Conservation (phyloP, 2,113 vertebrate species). For the Asarcornis scutulata region DNA sequence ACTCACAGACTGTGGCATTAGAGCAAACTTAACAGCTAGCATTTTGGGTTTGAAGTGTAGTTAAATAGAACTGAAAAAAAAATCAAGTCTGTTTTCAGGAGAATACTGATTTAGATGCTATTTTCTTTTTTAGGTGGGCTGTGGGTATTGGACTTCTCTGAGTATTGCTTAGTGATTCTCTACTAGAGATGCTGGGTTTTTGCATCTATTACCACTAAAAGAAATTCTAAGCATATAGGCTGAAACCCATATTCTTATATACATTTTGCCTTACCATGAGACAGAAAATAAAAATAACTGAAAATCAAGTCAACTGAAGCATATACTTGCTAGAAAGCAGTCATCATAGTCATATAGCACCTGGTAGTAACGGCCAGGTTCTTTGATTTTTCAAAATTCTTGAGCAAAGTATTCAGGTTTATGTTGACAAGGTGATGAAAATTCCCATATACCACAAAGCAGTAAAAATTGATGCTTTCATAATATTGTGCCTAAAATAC, state of each 20-base stretch:
- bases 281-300: background rate
- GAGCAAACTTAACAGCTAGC: background rate
- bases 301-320: background rate
- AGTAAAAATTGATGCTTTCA: background rate
- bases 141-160: background rate
- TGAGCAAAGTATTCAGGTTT: background rate
- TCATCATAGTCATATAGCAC: background rate
- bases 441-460: background rate
- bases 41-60: background rate
- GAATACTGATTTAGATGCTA: background rate
- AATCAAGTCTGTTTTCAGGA: background rate
- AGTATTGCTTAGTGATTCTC: background rate
- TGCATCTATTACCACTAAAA: background rate
- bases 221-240: background rate
- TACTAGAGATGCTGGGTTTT: background rate
- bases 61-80: background rate
- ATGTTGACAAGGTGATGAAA: background rate
- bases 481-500: background rate
- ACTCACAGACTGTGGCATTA: background rate
- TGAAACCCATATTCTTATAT: background rate
- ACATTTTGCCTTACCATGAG: background rate
- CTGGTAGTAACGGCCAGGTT: background rate
- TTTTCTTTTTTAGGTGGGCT: background rate
- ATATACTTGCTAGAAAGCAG: background rate
- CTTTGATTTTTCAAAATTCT: background rate